Evolutionary conservation across 2,113 vertebrate genomes (phyloP).

Genomic region (Mus spicilegus): DNA sequence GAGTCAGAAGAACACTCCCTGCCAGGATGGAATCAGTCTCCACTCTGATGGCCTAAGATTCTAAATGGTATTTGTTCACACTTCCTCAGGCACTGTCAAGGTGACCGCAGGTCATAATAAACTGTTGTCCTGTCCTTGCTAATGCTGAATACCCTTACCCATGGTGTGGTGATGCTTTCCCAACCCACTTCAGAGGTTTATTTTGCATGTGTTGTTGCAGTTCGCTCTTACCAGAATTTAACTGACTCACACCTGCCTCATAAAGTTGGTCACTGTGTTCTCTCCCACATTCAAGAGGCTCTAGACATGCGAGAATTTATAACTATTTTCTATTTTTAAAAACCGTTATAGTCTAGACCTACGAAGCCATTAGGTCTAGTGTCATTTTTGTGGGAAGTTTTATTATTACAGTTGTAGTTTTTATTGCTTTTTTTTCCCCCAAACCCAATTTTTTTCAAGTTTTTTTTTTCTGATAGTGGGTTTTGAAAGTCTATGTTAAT

Average conservation of each 20-base stretch:
- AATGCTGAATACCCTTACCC: no score
- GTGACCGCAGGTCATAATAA: not conserved
- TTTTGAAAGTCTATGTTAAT: not conserved
- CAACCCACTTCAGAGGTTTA: not conserved
- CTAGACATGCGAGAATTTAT: not conserved
- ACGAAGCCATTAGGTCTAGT: not conserved
- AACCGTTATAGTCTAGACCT: not conserved
- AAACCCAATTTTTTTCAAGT: not conserved
- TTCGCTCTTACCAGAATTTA: not conserved
- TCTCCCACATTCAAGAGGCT: no score
- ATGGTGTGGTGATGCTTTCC: not conserved
- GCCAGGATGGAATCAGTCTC: not conserved
- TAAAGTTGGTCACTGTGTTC: not conserved
- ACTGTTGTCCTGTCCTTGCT: not conserved
- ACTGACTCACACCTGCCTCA: not conserved
- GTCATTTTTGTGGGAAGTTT: not conserved
- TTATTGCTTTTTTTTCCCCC: not conserved
- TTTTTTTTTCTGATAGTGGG: not conserved
- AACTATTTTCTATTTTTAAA: not conserved
- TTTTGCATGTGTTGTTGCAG: fast-evolving
- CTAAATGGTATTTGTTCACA: not conserved
- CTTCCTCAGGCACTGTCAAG: not conserved
- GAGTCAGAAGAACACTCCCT: not conserved
- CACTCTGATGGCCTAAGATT: not conserved
- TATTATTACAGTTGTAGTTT: not conserved